Evolutionary conservation across 2,888 invertebrate genomes (phyloP).

Genomic region (Cyrtodaria siliqua): DNA sequence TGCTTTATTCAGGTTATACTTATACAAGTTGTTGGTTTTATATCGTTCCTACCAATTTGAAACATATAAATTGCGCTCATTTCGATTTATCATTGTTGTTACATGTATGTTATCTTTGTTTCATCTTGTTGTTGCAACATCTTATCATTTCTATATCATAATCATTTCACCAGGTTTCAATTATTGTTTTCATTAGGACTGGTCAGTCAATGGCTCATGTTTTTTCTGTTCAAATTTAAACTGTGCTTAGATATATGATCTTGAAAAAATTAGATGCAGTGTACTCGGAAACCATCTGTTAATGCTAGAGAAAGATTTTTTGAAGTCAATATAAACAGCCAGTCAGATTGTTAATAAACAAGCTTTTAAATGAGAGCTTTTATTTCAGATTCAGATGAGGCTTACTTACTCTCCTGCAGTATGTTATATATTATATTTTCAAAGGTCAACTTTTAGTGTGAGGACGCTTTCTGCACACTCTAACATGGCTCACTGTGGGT

Average conservation of each 20-base stretch:
- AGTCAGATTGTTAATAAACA: too few relatives aligned
- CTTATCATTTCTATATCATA: constrained; percentile 12
- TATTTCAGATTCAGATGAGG: constrained; percentile 11
- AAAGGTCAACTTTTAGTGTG: too few relatives aligned
- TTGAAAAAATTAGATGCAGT: constrained; percentile 10
- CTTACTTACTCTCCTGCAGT: constrained; percentile 11
- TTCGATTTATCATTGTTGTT: constrained; percentile 1
- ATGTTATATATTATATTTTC: too few relatives aligned
- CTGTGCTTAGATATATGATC: constrained; percentile 8
- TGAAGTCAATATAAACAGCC: not conserved
- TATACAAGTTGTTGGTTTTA: constrained; percentile 7
- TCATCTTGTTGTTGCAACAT: constrained; percentile 1
- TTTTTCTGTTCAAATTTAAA: not conserved
- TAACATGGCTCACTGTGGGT: constrained; percentile 9
- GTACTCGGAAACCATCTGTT: constrained; percentile 9
- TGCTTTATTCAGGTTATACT: too few relatives aligned
- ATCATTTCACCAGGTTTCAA: constrained; percentile 4
- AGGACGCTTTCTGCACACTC: too few relatives aligned
- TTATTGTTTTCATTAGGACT: too few relatives aligned
- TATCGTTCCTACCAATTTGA: constrained; percentile 7
- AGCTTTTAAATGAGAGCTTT: not conserved
- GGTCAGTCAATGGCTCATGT: not conserved
- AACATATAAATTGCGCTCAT: too few relatives aligned
- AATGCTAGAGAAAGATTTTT: constrained; percentile 7
- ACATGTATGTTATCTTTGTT: too few relatives aligned